Evolutionary conservation across 2,113 vertebrate genomes (phyloP).

Genomic region (Potamarius usumacintae): DNA sequence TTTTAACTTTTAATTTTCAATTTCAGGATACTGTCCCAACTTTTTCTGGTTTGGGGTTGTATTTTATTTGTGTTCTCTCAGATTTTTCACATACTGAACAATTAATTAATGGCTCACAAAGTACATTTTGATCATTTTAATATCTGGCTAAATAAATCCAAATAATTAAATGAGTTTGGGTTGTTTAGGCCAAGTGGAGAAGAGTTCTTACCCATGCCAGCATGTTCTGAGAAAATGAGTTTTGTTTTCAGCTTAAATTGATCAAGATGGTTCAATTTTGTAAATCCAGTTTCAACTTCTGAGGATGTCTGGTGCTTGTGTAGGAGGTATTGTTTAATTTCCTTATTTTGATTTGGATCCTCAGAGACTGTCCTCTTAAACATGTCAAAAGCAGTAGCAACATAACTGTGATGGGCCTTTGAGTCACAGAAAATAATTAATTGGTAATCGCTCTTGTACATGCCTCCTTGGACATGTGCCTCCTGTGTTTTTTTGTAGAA

Average conservation of each 20-base stretch:
- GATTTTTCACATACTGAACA: neutral
- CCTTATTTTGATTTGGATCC: neutral
- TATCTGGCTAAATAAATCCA: neutral
- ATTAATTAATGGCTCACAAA: neutral
- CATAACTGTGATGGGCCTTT: conserved; percentile 48
- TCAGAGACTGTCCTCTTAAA: conserved; percentile 37
- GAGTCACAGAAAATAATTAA: conserved; percentile 48
- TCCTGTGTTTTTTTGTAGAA: conserved; percentile 59
- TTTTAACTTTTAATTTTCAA: too few relatives aligned
- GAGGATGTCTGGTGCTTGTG: conserved; percentile 16
- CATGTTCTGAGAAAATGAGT: conserved; percentile 48
- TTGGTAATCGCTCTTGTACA: conserved; percentile 9
- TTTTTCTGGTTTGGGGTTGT: too few relatives aligned
- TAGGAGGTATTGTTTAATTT: conserved; percentile 43
- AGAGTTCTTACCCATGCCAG: conserved; percentile 51
- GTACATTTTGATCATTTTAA: neutral
- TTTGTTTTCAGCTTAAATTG: conserved; percentile 44
- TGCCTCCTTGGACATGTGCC: neutral
- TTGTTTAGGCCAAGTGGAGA: too few relatives aligned
- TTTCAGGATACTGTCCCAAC: too few relatives aligned
- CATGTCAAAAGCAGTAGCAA: conserved; percentile 51
- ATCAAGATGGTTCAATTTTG: conserved; percentile 6
- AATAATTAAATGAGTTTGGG: neutral
- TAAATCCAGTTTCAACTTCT: conserved; percentile 27
- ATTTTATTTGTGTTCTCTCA: neutral